Base-by-base conservation (phyloP, 64 coral and sea anemone genomes). In the Acropora tenuis region DNA sequence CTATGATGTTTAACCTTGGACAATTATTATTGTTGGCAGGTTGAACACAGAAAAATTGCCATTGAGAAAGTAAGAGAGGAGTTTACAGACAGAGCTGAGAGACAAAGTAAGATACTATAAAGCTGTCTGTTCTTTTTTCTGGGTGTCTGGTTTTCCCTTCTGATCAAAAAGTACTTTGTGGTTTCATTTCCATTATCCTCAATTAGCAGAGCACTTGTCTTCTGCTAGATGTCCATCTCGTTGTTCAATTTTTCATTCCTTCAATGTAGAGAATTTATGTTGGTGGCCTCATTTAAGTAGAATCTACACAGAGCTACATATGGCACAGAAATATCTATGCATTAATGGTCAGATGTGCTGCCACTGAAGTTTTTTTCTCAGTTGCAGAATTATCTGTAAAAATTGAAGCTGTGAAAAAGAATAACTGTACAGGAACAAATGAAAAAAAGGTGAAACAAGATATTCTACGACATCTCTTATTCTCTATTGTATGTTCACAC, bases 31-130 rank as follows among this genome's bases (percentile, higher is more conserved):
- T 68, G 4, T 67, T 5, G 69, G 41, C 75, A 95, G 94, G 72
- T 50, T 76, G 94, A 95, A 46, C 83, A 89, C 48, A 87, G 85
- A 76, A 95, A 95, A 82, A 67, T 93, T 75, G 91, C 83, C 43
- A 43, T 92, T 18, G 50, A 92, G 80, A 80, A 88, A 87, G 12
- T 81, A 75, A 92, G 76, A 75, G 20, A 74, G 41, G 67, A 88
- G 11, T 93, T 73, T 47, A 58, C 66, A 41, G 87, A 80, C 47
- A 79, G 69, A 55, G 84, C 84, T 57, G 91, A 93, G 76, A 73
- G 53, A 74, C 67, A 93, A 69, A 93, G 91, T 93, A 74, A 61
- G 91, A 87, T 66, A 43, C 30, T 1, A 1, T 16, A 5, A 74
- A 18, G 5, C 19, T 74, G 11, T 46, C 41, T 48, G 30, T 30